phyloP scores from a whole-genome alignment of 2,113 vertebrate genomes.

The Entelurus aequoreus region DNA sequence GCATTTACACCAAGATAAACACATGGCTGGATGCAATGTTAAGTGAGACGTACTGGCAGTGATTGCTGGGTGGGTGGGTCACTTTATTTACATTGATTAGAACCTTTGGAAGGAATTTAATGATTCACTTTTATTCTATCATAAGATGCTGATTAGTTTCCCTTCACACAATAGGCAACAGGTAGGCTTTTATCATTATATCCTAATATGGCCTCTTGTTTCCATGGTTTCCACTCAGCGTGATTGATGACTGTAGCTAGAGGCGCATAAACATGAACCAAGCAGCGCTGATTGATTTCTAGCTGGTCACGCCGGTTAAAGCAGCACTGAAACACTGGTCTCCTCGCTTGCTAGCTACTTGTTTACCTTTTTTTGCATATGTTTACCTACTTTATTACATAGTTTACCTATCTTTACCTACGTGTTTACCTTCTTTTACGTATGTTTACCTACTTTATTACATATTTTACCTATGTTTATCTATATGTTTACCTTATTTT shows the following conservation, averaged over 20 bases:
- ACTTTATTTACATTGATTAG: slow-evolving; percentile 38
- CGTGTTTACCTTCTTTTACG: no score
- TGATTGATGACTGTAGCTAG: slow-evolving; percentile 66
- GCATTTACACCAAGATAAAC: slow-evolving; percentile 66
- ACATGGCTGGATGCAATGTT: slow-evolving; percentile 63
- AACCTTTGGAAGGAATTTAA: neutral
- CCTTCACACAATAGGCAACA: slow-evolving; percentile 54
- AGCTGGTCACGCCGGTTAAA: slow-evolving; percentile 56
- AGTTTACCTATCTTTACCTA: no score
- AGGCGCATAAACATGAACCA: slow-evolving; percentile 69
- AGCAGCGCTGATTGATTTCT: slow-evolving; percentile 68
- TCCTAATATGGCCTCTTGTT: slow-evolving; percentile 52
- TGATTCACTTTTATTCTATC: slow-evolving; percentile 43
- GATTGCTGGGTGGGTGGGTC: slow-evolving; percentile 13
- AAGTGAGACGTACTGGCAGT: slow-evolving; percentile 60
- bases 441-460: no score
- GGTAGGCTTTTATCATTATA: slow-evolving; percentile 46
- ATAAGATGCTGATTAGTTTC: slow-evolving; percentile 53
- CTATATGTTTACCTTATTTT: no score
- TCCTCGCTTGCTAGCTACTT: slow-evolving; percentile 30
- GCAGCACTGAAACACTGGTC: slow-evolving; percentile 38
- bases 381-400: neutral
- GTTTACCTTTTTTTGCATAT: neutral
- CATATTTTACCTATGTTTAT: no score
- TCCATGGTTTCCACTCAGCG: slow-evolving; percentile 45